These are phyloP conservation scores for Eurosta solidaginis DNA, from an alignment of 1,140 invertebrate species.

Conservation along the genomic window DNA sequence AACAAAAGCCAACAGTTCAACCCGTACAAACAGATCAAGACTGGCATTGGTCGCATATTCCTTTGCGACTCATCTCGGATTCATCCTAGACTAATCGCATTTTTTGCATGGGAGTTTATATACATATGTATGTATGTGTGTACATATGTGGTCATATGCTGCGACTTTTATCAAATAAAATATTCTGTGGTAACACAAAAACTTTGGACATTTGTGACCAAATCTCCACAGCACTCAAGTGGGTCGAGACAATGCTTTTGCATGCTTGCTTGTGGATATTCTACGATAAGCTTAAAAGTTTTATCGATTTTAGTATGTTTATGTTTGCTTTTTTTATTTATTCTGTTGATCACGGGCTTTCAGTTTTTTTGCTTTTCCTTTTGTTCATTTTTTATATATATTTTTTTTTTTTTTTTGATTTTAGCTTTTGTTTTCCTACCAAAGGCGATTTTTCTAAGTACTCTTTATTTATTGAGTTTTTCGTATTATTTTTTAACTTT, in stretches of 20 bases:
- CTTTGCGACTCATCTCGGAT: too few relatives aligned
- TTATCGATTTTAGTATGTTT: constrained; percentile 14
- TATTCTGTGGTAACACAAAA: neutral
- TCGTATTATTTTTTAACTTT: neutral
- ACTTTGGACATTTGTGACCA: neutral
- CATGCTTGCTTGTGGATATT: neutral
- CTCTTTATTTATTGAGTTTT: neutral
- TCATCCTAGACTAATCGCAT: too few relatives aligned
- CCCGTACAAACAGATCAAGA: too few relatives aligned
- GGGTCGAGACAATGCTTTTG: neutral
- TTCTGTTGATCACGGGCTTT: constrained; percentile 4
- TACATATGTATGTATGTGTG: too few relatives aligned
- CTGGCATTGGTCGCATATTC: too few relatives aligned
- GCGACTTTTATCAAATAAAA: neutral
- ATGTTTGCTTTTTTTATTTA: constrained; percentile 4
- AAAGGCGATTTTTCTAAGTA: constrained; percentile 29
- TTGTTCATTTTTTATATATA: neutral
- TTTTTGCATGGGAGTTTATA: too few relatives aligned
- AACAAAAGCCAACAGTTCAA: too few relatives aligned
- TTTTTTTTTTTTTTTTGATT: neutral
- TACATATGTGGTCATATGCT: neutral
- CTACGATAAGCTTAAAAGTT: constrained; percentile 34
- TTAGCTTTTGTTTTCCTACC: constrained; percentile 23
- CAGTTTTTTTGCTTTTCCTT: neutral
- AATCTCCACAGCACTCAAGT: too few relatives aligned